Percentiles rank a stretch among this genome's conserved stretches.
Evolutionary conservation across 2,888 invertebrate genomes (phyloP).

Genomic region (Panopea generosa): DNA sequence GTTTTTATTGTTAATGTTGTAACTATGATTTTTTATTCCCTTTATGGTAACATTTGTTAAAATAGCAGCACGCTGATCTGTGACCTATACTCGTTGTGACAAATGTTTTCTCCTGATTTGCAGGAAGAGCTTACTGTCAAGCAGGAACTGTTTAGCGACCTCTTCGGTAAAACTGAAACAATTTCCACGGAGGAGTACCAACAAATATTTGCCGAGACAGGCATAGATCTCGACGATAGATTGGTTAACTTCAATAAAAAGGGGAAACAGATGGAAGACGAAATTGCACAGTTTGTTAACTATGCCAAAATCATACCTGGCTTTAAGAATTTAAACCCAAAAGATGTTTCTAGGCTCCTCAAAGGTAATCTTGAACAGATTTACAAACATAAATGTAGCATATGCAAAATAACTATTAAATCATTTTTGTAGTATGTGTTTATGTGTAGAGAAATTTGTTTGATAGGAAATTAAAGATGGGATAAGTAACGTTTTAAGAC

Average conservation of each 20-base stretch:
- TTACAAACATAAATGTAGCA: neutral
- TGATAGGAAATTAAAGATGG: too few relatives aligned
- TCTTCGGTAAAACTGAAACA: conserved; percentile 52
- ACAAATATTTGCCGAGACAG: conserved; percentile 65
- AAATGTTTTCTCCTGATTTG: too few relatives aligned
- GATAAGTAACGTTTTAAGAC: too few relatives aligned
- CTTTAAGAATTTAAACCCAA: conserved; percentile 62
- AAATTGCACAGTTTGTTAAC: conserved; percentile 67
- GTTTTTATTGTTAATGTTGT: too few relatives aligned
- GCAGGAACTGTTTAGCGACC: conserved; percentile 54
- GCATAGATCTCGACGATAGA: conserved; percentile 67
- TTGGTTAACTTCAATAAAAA: conserved; percentile 59
- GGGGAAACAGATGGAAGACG: conserved; percentile 55
- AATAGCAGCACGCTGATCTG: too few relatives aligned
- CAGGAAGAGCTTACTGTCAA: conserved; percentile 57
- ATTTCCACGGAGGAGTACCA: conserved; percentile 63
- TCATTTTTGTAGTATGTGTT: neutral
- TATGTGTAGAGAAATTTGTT: too few relatives aligned
- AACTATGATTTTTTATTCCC: neutral
- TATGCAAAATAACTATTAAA: neutral
- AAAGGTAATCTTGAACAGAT: conserved; percentile 59
- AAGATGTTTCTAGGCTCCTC: conserved; percentile 66
- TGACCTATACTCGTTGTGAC: too few relatives aligned
- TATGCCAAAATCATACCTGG: conserved; percentile 68
- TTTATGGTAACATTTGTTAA: neutral